phyloP scores from a whole-genome alignment of 2,113 vertebrate genomes.

The Oreotrochilus melanogaster region DNA sequence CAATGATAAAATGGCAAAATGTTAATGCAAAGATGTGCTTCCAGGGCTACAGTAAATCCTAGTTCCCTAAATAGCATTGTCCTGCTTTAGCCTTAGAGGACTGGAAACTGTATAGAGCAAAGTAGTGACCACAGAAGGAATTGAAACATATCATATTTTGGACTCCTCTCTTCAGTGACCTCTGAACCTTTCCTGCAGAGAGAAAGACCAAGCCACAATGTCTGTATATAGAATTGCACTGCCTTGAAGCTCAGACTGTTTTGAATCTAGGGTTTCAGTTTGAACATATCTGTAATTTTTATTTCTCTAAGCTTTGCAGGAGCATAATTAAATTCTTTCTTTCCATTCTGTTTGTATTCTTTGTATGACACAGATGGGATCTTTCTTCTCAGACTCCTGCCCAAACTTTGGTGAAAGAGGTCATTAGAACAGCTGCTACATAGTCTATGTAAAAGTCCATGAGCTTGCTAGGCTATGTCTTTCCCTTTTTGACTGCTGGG shows the following conservation, averaged over 20 bases:
- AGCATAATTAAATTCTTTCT: not conserved
- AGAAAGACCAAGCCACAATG: not conserved
- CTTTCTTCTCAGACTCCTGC: not conserved
- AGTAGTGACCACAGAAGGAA: not conserved
- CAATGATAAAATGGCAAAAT: not conserved
- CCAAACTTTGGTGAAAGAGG: constrained; percentile 1
- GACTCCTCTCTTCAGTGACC: constrained; percentile 21
- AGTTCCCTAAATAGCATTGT: constrained; percentile 4
- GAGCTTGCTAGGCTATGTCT: not conserved
- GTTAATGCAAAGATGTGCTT: not conserved
- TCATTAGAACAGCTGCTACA: not conserved
- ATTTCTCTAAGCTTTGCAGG: not conserved
- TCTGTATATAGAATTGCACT: not conserved
- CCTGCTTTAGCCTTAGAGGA: constrained; percentile 1
- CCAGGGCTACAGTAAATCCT: not conserved
- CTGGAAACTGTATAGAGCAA: not conserved
- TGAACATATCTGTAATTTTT: not conserved
- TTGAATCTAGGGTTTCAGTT: not conserved
- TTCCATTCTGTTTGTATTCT: not conserved
- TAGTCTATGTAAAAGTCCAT: not conserved
- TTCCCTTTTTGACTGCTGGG: constrained; percentile 10
- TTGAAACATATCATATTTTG: not conserved
- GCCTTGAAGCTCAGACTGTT: not conserved
- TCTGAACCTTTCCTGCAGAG: not conserved
- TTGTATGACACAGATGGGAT: not conserved